Percentiles rank a stretch among this genome's conserved stretches.
Evolutionary conservation across 2,113 vertebrate species (phyloP).

Genomic region (Oplegnathus fasciatus): DNA sequence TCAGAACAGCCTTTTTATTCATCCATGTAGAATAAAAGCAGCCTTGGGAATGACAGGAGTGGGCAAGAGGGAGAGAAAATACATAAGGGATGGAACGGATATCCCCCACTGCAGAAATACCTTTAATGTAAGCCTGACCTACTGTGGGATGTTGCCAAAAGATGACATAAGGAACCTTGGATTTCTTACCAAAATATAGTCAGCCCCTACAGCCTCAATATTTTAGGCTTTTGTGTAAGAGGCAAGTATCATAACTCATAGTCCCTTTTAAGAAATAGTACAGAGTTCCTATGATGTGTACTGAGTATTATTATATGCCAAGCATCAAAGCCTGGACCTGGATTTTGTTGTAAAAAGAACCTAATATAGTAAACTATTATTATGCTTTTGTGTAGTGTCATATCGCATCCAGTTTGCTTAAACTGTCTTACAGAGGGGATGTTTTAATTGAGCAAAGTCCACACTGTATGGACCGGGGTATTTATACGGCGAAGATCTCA

Average conservation of each 20-base stretch:
- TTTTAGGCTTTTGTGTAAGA: slow-evolving; percentile 12
- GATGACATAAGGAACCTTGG: slow-evolving; percentile 19
- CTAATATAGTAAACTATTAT: background rate
- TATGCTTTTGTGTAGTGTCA: background rate
- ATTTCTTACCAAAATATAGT: slow-evolving; percentile 29
- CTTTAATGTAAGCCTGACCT: slow-evolving; percentile 54
- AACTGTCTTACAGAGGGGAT: slow-evolving; percentile 2
- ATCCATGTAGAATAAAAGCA: slow-evolving; percentile 76
- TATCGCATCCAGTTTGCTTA: slow-evolving; percentile 9
- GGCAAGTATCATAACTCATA: slow-evolving; percentile 1
- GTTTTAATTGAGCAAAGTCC: slow-evolving; percentile 32
- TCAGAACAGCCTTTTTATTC: slow-evolving; percentile 60
- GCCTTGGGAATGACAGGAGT: slow-evolving; percentile 58
- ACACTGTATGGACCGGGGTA: background rate
- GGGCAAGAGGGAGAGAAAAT: slow-evolving; percentile 39
- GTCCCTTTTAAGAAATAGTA: background rate
- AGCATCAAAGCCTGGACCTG: background rate
- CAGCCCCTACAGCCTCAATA: background rate
- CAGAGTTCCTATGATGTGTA: background rate
- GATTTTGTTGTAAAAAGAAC: background rate
- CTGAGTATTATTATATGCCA: background rate
- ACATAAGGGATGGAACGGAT: slow-evolving; percentile 41
- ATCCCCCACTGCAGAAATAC: slow-evolving; percentile 36
- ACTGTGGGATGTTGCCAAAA: slow-evolving; percentile 24
- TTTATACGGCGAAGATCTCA: slow-evolving; percentile 35